phyloP scores from a whole-genome alignment of 1,140 invertebrate genomes.

The Cherax quadricarinatus region DNA sequence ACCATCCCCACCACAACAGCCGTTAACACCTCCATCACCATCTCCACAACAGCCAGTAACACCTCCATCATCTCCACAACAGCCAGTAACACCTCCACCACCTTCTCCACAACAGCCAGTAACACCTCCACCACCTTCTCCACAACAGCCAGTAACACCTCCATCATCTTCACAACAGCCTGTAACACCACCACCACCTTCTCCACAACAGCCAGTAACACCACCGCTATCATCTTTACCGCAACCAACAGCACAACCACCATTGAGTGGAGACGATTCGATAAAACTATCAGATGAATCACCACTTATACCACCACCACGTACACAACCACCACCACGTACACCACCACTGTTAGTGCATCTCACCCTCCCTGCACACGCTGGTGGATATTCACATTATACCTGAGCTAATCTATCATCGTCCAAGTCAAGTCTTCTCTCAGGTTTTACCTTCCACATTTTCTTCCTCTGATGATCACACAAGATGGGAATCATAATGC shows the following conservation, averaged over 20 bases:
- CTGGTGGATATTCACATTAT: not conserved
- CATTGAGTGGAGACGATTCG: too few relatives aligned
- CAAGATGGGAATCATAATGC: too few relatives aligned
- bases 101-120: not conserved
- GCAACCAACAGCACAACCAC: too few relatives aligned
- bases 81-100: not conserved
- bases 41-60: too few relatives aligned
- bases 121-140: not conserved
- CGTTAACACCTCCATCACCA: too few relatives aligned
- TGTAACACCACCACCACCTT: too few relatives aligned
- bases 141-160: not conserved
- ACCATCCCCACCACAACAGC: too few relatives aligned
- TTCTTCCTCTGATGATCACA: not conserved
- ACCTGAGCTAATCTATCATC: not conserved
- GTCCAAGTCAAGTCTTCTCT: not conserved
- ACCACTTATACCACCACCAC: too few relatives aligned
- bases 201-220: not conserved
- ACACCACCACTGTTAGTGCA: too few relatives aligned
- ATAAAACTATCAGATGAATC: too few relatives aligned
- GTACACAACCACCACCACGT: too few relatives aligned
- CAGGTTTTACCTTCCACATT: not conserved
- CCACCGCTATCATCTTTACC: not conserved
- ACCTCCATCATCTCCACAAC: too few relatives aligned
- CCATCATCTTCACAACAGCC: not conserved
- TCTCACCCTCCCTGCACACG: not conserved